These are phyloP conservation scores for Dendrocincla fuliginosa DNA, from an alignment of 2,797 vertebrate genomes.

Conservation along the genomic window DNA sequence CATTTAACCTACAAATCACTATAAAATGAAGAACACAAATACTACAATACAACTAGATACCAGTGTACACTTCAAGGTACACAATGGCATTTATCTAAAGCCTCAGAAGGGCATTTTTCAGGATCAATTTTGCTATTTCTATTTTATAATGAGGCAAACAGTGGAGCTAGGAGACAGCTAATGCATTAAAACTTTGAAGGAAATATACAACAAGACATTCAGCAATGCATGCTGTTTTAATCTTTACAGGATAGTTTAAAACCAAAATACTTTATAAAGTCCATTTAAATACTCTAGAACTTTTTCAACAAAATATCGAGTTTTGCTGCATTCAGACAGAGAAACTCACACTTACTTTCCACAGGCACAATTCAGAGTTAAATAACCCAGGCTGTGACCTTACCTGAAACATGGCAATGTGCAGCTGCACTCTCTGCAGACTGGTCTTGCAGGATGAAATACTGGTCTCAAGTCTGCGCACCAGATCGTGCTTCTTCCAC, in stretches of 20 bases:
- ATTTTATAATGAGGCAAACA: neutral
- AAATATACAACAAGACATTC: neutral
- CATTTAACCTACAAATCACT: neutral
- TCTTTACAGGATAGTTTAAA: neutral
- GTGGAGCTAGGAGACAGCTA: neutral
- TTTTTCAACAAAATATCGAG: accelerated
- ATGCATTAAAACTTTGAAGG: neutral
- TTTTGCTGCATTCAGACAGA: neutral
- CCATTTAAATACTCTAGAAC: neutral
- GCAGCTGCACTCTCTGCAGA: conserved; percentile 92
- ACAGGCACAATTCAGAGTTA: neutral
- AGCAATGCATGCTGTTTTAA: neutral
- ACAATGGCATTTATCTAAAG: neutral
- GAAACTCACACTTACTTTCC: neutral
- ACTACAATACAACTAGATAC: neutral
- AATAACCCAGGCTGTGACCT: neutral
- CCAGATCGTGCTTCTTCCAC: conserved; percentile 96
- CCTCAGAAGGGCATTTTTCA: neutral
- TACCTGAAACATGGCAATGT: conserved; percentile 98
- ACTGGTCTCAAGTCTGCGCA: conserved; percentile 89
- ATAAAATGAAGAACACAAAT: neutral
- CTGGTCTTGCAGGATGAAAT: conserved; percentile 93
- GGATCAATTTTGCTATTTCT: neutral
- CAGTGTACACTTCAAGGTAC: neutral
- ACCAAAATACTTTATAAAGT: neutral